phyloP scores from a whole-genome alignment of 2,797 vertebrate species.

The Falco cherrug region DNA sequence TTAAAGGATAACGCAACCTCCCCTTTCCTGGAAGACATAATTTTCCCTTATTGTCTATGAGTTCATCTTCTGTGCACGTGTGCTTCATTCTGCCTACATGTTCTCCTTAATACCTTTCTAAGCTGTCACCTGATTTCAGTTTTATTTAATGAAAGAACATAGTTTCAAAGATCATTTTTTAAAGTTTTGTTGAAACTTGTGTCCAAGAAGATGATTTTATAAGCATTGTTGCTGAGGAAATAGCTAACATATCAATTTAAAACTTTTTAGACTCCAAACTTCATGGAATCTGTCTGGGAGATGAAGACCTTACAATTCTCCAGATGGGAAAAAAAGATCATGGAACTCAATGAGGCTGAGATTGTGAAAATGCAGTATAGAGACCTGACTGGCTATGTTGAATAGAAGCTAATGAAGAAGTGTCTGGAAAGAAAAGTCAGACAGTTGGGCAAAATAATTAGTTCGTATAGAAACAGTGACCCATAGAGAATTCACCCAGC shows the following conservation, averaged over 20 bases:
- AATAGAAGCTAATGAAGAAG: background rate
- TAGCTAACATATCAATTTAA: background rate
- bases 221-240: background rate
- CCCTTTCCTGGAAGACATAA: background rate
- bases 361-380: background rate
- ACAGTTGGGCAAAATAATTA: background rate
- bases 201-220: background rate
- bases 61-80: background rate
- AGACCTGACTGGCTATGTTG: background rate
- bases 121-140: background rate
- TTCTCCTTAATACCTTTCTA: background rate
- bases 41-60: background rate
- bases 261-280: background rate
- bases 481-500: background rate
- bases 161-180: background rate
- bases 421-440: background rate
- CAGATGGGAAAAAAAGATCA: background rate
- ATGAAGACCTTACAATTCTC: background rate
- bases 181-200: background rate
- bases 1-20: fast-evolving
- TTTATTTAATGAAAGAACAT: background rate
- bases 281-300: background rate
- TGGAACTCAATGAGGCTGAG: background rate
- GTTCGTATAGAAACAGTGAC: background rate
- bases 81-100: background rate